Percentiles rank a stretch among this genome's conserved stretches.
phyloP scores from a whole-genome alignment of 2,113 vertebrate species.

The Rhabdomys dilectus region DNA sequence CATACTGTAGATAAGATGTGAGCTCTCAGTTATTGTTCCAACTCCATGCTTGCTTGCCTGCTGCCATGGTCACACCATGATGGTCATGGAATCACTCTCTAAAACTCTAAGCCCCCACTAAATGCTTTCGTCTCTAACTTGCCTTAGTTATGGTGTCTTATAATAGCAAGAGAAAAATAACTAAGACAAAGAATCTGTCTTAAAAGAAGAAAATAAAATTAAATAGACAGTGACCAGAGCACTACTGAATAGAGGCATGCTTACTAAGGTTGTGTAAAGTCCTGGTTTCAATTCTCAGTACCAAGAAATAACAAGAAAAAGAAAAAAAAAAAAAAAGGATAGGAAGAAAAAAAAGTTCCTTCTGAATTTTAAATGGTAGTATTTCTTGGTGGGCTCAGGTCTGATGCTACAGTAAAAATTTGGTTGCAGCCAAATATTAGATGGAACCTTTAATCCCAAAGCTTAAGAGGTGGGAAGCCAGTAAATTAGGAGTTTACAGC shows the following conservation, averaged over 20 bases:
- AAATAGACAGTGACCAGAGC: background rate
- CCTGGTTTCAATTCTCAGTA: background rate
- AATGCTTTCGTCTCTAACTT: background rate
- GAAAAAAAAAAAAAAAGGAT: background rate
- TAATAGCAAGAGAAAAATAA: background rate
- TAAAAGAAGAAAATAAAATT: background rate
- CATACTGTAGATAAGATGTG: background rate
- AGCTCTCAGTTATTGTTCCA: background rate
- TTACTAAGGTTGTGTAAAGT: background rate
- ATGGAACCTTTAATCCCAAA: background rate
- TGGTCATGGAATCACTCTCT: background rate
- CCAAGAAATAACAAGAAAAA: background rate
- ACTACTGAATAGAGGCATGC: background rate
- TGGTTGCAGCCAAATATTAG: background rate
- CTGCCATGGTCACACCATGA: background rate
- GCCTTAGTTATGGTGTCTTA: background rate
- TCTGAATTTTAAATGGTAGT: background rate
- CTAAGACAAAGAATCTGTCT: background rate
- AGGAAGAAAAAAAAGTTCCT: background rate
- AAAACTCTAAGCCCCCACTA: background rate
- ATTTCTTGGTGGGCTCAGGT: background rate
- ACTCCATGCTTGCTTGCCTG: background rate
- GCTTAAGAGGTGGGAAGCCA: background rate
- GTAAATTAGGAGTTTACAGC: background rate
- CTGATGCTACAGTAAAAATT: background rate